Evolutionary conservation across 1,140 invertebrate genomes (phyloP).

Genomic region (Phocides pigmalion): DNA sequence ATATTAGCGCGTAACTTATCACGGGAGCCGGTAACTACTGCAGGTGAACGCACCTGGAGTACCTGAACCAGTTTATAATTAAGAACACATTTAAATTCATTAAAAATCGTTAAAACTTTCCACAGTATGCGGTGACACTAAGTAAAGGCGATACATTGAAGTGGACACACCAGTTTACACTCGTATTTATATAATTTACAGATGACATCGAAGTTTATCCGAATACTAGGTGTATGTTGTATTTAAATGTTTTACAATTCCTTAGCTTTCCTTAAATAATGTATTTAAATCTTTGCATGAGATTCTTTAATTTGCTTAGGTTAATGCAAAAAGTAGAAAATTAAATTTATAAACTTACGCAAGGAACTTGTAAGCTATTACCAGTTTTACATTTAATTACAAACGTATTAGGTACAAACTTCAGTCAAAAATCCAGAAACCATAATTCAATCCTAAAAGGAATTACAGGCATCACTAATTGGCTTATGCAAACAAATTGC

Average conservation of each 20-base stretch:
- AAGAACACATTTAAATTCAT: constrained; percentile 79
- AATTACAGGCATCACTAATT: neutral
- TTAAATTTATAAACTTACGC: neutral
- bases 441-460: neutral
- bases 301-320: no score
- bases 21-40: constrained; percentile 42
- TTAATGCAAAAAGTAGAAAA: neutral
- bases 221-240: no score
- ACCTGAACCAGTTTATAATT: constrained; percentile 76
- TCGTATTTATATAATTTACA: neutral
- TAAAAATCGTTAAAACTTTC: constrained; percentile 76
- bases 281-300: no score
- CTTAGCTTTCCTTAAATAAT: no score
- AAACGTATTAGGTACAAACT: neutral
- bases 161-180: constrained; percentile 54
- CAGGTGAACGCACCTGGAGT: constrained; percentile 66
- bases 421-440: neutral
- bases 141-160: constrained; percentile 56
- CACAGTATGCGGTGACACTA: constrained; percentile 49
- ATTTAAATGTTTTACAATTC: no score
- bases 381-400: neutral
- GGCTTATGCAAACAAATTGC: neutral
- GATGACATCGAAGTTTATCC: neutral
- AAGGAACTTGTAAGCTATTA: neutral
- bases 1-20: constrained; percentile 42